Evolutionary conservation across 2,797 vertebrate genomes (phyloP).

Genomic region (Channa striata): DNA sequence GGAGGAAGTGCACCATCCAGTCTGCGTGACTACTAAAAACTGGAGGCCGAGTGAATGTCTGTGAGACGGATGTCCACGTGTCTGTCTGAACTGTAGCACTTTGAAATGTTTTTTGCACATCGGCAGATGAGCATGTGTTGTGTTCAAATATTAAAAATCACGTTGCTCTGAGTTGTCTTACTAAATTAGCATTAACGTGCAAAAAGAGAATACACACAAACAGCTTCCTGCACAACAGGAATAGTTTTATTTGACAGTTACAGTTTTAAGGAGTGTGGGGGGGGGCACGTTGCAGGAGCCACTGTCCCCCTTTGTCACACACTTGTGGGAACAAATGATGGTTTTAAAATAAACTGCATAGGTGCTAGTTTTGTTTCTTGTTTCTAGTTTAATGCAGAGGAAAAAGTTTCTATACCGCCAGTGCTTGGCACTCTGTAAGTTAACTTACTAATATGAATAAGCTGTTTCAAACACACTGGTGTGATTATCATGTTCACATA

Average conservation of each 20-base stretch:
- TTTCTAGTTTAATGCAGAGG: neutral
- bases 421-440: neutral
- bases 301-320: neutral
- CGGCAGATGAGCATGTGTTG: too few relatives aligned
- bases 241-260: too few relatives aligned
- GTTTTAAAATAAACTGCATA: neutral
- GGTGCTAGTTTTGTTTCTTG: neutral
- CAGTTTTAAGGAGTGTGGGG: too few relatives aligned
- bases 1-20: slow-evolving; percentile 14
- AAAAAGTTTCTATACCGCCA: neutral
- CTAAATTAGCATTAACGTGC: neutral
- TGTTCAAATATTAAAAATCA: too few relatives aligned
- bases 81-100: too few relatives aligned
- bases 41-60: neutral
- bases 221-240: neutral
- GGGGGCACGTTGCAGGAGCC: neutral
- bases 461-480: too few relatives aligned
- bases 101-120: neutral
- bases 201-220: neutral
- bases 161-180: neutral
- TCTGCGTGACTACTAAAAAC: slow-evolving; percentile 23
- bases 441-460: neutral
- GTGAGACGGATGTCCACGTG: too few relatives aligned
- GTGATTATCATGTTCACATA: too few relatives aligned
- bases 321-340: neutral